phyloP scores from a whole-genome alignment of 2,797 vertebrate genomes.

The Apodemus agrarius region DNA sequence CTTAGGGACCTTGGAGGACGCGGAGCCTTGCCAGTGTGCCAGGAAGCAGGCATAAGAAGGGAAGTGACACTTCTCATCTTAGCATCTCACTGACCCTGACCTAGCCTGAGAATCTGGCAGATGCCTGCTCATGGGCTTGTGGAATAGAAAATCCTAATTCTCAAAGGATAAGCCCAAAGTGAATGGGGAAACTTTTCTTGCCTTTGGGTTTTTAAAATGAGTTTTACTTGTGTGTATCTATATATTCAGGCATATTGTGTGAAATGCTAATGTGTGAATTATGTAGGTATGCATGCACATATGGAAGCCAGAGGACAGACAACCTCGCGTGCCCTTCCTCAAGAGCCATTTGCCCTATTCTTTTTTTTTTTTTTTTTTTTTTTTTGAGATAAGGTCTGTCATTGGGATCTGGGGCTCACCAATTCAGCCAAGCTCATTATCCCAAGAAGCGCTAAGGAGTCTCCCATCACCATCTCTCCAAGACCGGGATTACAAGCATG shows the following conservation, averaged over 20 bases:
- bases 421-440: background rate
- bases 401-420: background rate
- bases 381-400: background rate
- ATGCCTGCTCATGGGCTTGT: background rate
- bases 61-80: background rate
- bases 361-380: background rate
- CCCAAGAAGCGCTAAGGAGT: background rate
- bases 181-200: no score
- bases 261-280: background rate
- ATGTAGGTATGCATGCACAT: no score
- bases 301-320: no score
- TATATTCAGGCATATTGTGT: background rate
- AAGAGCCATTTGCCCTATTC: background rate
- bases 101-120: background rate
- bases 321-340: background rate
- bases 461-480: background rate
- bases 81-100: background rate
- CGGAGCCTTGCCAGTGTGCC: background rate
- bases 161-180: background rate
- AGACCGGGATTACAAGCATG: background rate
- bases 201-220: background rate
- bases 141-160: background rate
- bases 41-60: rapidly evolving
- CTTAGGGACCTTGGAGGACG: background rate
- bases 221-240: background rate